Conservation (phyloP, 1,140 invertebrate species). For the Drosophila murphyi region DNA sequence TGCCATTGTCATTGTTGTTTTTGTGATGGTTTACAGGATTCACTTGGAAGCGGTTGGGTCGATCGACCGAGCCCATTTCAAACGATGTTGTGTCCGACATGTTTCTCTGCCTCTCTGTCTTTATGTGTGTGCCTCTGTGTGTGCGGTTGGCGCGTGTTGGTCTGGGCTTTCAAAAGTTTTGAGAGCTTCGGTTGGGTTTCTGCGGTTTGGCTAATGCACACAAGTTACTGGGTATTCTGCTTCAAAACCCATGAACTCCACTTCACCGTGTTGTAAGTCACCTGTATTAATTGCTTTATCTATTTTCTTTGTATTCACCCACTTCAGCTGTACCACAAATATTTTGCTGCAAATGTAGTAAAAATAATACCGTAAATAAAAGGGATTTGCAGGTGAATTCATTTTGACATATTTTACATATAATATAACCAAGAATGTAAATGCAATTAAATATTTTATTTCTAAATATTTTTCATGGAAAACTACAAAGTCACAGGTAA, state of each 20-base stretch:
- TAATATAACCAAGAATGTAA: no score
- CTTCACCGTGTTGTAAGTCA: slow-evolving; percentile 18
- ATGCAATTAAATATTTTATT: neutral
- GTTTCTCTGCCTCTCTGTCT: slow-evolving; percentile 5
- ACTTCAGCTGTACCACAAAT: slow-evolving; percentile 9
- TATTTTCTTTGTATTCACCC: slow-evolving; percentile 7
- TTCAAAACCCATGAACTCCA: slow-evolving; percentile 47
- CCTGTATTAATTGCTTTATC: slow-evolving; percentile 30
- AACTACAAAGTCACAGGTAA: neutral
- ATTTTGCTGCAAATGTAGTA: slow-evolving; percentile 22
- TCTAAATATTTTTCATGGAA: slow-evolving; percentile 2
- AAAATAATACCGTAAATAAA: slow-evolving; percentile 13
- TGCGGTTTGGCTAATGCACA: slow-evolving; percentile 50
- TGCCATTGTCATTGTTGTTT: slow-evolving; percentile 69
- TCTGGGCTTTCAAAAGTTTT: slow-evolving; percentile 28
- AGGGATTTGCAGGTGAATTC: neutral
- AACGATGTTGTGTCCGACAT: slow-evolving; percentile 80
- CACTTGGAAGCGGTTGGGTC: slow-evolving; percentile 82
- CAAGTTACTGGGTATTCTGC: slow-evolving; percentile 8
- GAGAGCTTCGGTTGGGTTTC: slow-evolving; percentile 51
- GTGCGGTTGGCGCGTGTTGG: slow-evolving; percentile 1
- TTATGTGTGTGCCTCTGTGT: slow-evolving; percentile 26
- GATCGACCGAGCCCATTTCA: slow-evolving; percentile 81
- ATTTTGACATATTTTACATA: neutral
- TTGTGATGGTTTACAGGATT: slow-evolving; percentile 81